phyloP scores from a whole-genome alignment of 37 sponge, comb jelly and placozoan genomes.

The Aplysina aerophoba region DNA sequence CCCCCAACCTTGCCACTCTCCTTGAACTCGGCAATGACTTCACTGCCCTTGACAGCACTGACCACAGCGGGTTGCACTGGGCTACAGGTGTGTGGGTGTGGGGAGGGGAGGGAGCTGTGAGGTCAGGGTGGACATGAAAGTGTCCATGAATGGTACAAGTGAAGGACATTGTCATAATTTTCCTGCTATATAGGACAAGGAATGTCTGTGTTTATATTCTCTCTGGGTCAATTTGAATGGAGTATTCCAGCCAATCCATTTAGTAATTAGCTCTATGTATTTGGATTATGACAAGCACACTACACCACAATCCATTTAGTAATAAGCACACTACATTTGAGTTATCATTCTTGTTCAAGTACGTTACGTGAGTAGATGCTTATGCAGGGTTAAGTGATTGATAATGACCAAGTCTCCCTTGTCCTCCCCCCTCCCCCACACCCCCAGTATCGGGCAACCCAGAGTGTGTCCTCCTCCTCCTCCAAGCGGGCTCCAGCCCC shows the following conservation, averaged over 20 bases:
- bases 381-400: not conserved
- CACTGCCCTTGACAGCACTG: constrained; percentile 41
- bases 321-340: not conserved
- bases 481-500: constrained; percentile 43
- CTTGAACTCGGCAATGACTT: constrained; percentile 37
- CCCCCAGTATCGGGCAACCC: constrained; percentile 70
- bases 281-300: not conserved
- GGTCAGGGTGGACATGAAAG: no score
- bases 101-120: no score
- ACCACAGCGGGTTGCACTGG: constrained; percentile 66
- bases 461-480: constrained; percentile 52
- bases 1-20: constrained; percentile 42
- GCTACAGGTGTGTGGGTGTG: constrained; percentile 55
- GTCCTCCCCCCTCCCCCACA: not conserved
- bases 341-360: not conserved
- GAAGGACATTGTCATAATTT: no score
- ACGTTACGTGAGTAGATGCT: not conserved
- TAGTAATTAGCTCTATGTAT: not conserved
- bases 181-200: no score
- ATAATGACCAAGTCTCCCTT: not conserved
- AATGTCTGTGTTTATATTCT: no score
- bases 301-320: not conserved
- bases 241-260: not conserved
- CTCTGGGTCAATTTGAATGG: no score
- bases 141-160: no score